Percentiles rank a stretch among this genome's conserved stretches.
Evolutionary conservation across 2,113 vertebrate species (phyloP).

Genomic region (Pandion haliaetus): DNA sequence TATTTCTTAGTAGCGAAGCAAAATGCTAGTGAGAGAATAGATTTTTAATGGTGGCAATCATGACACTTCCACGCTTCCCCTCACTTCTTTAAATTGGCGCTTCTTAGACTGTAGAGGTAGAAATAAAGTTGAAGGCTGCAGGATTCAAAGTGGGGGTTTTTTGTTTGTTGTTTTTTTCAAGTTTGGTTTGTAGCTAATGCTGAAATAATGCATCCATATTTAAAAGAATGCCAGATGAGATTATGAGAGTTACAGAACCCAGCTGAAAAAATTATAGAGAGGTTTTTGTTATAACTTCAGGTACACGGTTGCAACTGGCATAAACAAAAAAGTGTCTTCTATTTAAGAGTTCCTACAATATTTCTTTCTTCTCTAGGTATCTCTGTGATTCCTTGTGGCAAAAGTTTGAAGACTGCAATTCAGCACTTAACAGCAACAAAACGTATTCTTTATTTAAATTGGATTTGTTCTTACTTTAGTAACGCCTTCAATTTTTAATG

Average conservation of each 20-base stretch:
- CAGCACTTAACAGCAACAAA: neutral
- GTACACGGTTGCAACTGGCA: neutral
- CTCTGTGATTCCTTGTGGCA: neutral
- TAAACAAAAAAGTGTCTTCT: neutral
- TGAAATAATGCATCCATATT: neutral
- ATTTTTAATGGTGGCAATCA: conserved; percentile 4
- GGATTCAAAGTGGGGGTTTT: neutral
- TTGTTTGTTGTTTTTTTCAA: neutral
- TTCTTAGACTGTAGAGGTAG: neutral
- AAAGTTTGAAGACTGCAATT: neutral
- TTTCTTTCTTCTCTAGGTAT: neutral
- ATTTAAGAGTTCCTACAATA: neutral
- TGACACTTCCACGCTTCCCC: neutral
- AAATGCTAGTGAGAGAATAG: conserved; percentile 21
- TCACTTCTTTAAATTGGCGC: neutral
- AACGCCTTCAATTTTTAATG: neutral
- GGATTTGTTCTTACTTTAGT: neutral
- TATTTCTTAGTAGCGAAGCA: conserved; percentile 26
- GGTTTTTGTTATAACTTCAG: neutral
- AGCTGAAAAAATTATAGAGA: neutral
- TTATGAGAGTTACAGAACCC: neutral
- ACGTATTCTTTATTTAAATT: neutral
- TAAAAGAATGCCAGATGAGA: neutral
- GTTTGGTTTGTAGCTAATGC: neutral
- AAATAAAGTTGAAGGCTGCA: neutral